Conservation (phyloP, 2,113 vertebrate species). For the Genyomyrus donnyi region DNA sequence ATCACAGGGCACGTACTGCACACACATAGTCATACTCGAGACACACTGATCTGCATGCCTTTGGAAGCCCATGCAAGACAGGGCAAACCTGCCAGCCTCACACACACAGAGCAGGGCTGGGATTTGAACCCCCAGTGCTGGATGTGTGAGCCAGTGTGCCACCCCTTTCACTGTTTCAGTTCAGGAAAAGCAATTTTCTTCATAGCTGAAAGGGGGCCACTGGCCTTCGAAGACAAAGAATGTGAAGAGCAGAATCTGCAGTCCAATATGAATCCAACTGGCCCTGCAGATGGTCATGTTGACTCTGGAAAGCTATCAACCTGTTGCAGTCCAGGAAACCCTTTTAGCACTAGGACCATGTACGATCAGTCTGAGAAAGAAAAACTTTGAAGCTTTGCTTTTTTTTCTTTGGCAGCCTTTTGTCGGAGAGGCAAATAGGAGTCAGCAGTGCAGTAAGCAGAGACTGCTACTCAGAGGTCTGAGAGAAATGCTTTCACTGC, state of each 20-base stretch:
- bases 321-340: constrained; percentile 50
- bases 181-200: constrained; percentile 22
- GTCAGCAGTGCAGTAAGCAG: constrained; percentile 60
- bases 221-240: constrained; percentile 34
- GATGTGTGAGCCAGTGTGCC: neutral
- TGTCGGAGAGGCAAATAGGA: constrained; percentile 66
- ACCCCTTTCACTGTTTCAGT: neutral
- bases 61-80: neutral
- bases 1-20: neutral
- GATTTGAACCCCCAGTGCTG: neutral
- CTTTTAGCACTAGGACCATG: constrained; percentile 71
- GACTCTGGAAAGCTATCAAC: constrained; percentile 43
- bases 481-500: constrained; percentile 54
- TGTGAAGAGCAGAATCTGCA: constrained; percentile 29
- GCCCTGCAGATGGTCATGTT: constrained; percentile 52
- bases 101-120: neutral
- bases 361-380: constrained; percentile 47
- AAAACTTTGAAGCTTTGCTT: constrained; percentile 39
- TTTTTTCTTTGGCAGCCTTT: constrained; percentile 45
- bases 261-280: constrained; percentile 39
- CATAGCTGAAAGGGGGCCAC: constrained; percentile 23
- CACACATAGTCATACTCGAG: neutral
- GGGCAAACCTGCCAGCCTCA: neutral
- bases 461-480: constrained; percentile 46
- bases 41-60: neutral